Evolutionary conservation across 2,888 invertebrate genomes (phyloP).

Genomic region (Orgyia antiqua): DNA sequence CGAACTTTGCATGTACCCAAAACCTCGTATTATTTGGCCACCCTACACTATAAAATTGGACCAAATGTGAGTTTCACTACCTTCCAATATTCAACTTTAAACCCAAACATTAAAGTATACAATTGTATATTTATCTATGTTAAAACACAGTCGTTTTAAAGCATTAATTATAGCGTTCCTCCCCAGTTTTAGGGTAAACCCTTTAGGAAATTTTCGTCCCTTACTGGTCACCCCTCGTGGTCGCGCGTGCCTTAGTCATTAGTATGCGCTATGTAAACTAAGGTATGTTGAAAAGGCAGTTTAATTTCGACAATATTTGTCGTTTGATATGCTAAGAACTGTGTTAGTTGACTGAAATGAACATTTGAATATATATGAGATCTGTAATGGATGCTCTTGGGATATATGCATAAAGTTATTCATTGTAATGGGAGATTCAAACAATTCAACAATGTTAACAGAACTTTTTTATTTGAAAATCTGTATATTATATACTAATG

Average conservation of each 20-base stretch:
- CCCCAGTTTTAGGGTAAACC: slow-evolving; percentile 72
- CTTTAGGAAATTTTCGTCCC: slow-evolving; percentile 73
- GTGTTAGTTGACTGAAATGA: slow-evolving; percentile 17
- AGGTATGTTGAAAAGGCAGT: slow-evolving; percentile 59
- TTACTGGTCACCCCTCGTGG: slow-evolving; percentile 69
- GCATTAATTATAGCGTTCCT: slow-evolving; percentile 70
- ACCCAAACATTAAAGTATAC: slow-evolving; percentile 18
- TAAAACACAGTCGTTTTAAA: slow-evolving; percentile 61
- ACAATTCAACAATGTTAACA: too few species aligned
- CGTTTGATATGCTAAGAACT: slow-evolving; percentile 39
- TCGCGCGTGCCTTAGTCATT: slow-evolving; percentile 63
- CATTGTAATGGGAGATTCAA: too few species aligned
- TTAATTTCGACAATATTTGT: slow-evolving; percentile 48
- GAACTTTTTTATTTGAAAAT: too few species aligned
- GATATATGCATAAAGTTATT: neutral
- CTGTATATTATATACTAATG: too few species aligned
- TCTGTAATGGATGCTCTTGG: slow-evolving; percentile 10
- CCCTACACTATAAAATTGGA: slow-evolving; percentile 73
- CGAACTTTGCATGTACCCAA: slow-evolving; percentile 69
- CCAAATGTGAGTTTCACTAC: slow-evolving; percentile 44
- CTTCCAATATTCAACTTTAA: slow-evolving; percentile 29
- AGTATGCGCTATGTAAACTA: slow-evolving; percentile 59
- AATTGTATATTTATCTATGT: slow-evolving; percentile 16
- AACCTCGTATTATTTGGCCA: slow-evolving; percentile 71
- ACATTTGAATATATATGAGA: slow-evolving; percentile 23